Base-by-base conservation (phyloP, 2,113 vertebrate species). In the Odontesthes bonariensis region DNA sequence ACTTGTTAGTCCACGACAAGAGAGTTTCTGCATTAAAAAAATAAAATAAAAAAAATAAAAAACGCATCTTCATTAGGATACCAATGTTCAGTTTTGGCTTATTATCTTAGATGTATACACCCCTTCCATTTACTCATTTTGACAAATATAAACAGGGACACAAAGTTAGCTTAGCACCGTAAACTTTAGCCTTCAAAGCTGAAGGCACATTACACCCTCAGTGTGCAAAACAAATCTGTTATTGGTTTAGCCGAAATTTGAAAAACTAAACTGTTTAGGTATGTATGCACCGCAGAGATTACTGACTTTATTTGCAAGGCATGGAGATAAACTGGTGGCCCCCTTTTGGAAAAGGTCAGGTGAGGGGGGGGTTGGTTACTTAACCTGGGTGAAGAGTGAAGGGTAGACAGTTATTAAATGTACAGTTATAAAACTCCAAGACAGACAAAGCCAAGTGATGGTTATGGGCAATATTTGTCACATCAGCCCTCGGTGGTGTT, bases 401-500 rank as follows among this genome's bases (percentile, higher is more conserved):
- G 74, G 47, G 33, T 16, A 46, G 59, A 52, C 23, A 14, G 16
- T 35, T 14, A 64, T 75, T 49, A 52, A 46, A 14, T 19, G 32
- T 31, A 52, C 0, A 2, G 33, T 65, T 35, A 49, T 20, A 68
- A 17, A 23, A 70, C 22, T 8, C 23, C 4, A 42, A 44, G 10
- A 51, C 9, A 47, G 46, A 19, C 16, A 47, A 9, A 11, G 17
- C 4, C 23, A 11, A 42, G 38, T 73, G 57, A 40, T 69, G 53
- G 33, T 58, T 47, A 7, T 20, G n/a, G 42, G 31, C 23, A 64
- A 23, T 22, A 55, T 38, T 46, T 49, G 31, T 12, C 46, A 59
- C 38, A 38, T 61, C 54, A 53, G 46, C 14, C 7, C 31, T 27
- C 14, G 19, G 40, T 61, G 44, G 55, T 70, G 72, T 77, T 31